Evolutionary conservation across 2,797 vertebrate genomes (phyloP).

Genomic region (Strix occidentalis): DNA sequence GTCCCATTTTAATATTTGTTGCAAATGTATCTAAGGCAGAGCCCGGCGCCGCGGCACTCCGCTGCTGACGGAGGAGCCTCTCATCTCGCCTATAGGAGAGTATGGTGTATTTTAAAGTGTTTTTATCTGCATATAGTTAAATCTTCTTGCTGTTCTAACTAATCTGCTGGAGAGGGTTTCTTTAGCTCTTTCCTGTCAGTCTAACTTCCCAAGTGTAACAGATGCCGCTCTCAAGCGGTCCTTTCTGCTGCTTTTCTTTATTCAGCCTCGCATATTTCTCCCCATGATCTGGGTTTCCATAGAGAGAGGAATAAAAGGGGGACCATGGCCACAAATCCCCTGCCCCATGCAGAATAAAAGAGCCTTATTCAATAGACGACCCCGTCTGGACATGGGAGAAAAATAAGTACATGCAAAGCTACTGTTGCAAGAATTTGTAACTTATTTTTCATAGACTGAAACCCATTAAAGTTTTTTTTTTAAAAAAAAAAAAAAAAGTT

Average conservation of each 20-base stretch:
- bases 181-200: conserved; percentile 89
- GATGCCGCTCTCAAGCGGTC: conserved; percentile 94
- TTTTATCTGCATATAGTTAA: conserved; percentile 73
- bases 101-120: conserved; percentile 57
- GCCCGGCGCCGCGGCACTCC: neutral
- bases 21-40: conserved; percentile 3
- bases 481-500: neutral
- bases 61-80: conserved; percentile 8
- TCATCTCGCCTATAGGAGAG: conserved; percentile 1
- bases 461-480: conserved; percentile 47
- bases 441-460: conserved; percentile 74
- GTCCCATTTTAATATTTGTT: conserved; percentile 19
- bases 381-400: conserved; percentile 83
- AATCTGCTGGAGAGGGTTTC: conserved; percentile 83
- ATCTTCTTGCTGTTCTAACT: conserved; percentile 74
- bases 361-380: conserved; percentile 91
- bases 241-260: conserved; percentile 93
- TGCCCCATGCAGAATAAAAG: conserved; percentile 93
- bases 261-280: conserved; percentile 94
- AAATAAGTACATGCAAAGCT: conserved; percentile 82
- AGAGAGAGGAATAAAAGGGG: conserved; percentile 97
- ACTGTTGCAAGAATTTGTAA: conserved; percentile 89
- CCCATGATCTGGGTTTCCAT: conserved; percentile 97
- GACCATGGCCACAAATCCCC: conserved; percentile 89
- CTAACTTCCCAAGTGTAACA: conserved; percentile 99